Evolutionary conservation across 2,113 vertebrate genomes (phyloP).

Genomic region (Crotophaga sulcirostris): DNA sequence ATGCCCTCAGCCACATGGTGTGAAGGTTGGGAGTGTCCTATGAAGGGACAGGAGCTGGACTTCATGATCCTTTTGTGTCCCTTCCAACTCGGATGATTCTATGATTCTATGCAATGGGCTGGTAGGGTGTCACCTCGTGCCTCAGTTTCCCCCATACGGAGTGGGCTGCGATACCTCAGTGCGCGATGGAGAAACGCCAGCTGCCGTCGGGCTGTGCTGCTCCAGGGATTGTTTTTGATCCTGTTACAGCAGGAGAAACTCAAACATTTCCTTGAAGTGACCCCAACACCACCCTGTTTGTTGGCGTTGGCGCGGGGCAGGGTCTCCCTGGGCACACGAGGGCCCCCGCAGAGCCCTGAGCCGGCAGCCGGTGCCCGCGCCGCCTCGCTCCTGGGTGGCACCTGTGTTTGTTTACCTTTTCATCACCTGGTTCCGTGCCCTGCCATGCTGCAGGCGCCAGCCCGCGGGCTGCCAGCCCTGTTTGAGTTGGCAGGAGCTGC

Average conservation of each 20-base stretch:
- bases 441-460: slow-evolving; percentile 9
- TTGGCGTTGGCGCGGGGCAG: not conserved
- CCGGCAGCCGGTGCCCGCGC: not conserved
- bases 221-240: not conserved
- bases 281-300: rapidly evolving
- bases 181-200: rapidly evolving
- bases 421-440: not conserved
- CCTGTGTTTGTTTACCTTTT: slow-evolving; percentile 34
- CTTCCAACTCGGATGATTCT: too few relatives aligned
- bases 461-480: not conserved
- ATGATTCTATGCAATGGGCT: rapidly evolving
- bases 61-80: too few relatives aligned
- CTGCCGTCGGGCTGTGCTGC: not conserved
- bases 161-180: rapidly evolving
- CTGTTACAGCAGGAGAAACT: not conserved
- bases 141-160: not conserved
- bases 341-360: not conserved
- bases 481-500: slow-evolving; percentile 51
- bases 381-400: not conserved
- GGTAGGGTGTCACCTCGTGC: rapidly evolving
- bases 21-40: too few relatives aligned
- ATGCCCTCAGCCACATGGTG: too few relatives aligned
- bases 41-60: too few relatives aligned
- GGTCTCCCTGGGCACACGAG: rapidly evolving
- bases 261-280: not conserved